A percentile compares a stretch with the other conserved stretches of the same genome.
These are phyloP conservation scores for Bothrops jararaca DNA, from an alignment of 2,113 vertebrate genomes.

Conservation along the genomic window DNA sequence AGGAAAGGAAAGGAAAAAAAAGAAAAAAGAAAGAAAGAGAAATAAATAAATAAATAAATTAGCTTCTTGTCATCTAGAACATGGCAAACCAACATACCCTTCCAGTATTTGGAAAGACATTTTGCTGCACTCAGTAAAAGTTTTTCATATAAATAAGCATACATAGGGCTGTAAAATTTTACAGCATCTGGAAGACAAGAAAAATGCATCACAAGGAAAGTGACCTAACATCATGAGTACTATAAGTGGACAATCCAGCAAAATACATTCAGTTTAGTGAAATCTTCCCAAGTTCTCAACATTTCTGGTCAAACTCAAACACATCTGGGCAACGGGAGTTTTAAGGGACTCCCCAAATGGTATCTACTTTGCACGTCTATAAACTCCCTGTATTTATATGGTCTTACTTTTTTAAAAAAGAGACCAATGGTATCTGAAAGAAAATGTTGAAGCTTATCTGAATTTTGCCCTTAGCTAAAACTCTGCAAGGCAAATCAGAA, in stretches of 20 bases:
- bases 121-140: neutral
- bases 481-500: neutral
- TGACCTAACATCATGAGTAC: conserved; percentile 33
- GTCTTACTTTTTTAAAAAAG: neutral
- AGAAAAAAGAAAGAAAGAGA: neutral
- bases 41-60: neutral
- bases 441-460: neutral
- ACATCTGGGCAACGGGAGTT: neutral
- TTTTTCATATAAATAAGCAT: neutral
- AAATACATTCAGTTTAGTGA: neutral
- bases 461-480: neutral
- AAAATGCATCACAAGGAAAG: conserved; percentile 29
- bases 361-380: neutral
- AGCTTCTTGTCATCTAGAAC: neutral
- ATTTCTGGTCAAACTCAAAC: neutral
- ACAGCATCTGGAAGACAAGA: neutral
- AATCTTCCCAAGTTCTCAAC: neutral
- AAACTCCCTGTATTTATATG: neutral
- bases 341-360: neutral
- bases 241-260: neutral
- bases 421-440: neutral
- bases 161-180: neutral
- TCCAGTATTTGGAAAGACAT: neutral
- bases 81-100: neutral
- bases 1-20: neutral